A percentile compares a stretch with the other conserved stretches of the same genome.
These are phyloP conservation scores for Metallyticus violacea DNA, from an alignment of 2,888 invertebrate genomes.

Conservation along the genomic window DNA sequence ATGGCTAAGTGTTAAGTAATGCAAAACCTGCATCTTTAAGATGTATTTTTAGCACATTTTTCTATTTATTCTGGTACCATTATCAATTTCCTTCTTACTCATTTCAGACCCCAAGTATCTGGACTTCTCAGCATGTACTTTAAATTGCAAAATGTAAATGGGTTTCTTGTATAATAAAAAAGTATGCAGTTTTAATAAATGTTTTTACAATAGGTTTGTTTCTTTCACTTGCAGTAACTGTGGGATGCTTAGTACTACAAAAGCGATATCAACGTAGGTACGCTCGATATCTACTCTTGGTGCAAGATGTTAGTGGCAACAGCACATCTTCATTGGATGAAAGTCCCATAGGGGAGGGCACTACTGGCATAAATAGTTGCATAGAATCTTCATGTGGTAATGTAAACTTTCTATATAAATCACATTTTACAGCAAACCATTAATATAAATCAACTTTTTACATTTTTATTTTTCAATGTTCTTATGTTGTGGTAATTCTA, in stretches of 20 bases:
- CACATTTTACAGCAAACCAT: neutral
- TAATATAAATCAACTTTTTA: neutral
- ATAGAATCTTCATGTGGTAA: neutral
- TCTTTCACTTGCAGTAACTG: conserved; percentile 59
- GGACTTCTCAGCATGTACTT: too few species aligned
- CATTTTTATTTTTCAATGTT: too few species aligned
- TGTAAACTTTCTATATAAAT: neutral
- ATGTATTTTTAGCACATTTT: too few species aligned
- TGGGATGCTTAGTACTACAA: conserved; percentile 78
- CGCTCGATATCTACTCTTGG: conserved; percentile 61
- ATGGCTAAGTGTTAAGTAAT: too few species aligned
- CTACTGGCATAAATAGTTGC: neutral
- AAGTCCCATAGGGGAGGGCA: neutral
- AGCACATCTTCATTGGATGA: neutral
- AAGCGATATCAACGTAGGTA: conserved; percentile 73
- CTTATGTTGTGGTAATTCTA: too few species aligned
- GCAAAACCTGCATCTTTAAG: too few species aligned
- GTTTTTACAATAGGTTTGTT: neutral
- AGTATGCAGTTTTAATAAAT: too few species aligned
- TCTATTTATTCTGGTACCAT: too few species aligned
- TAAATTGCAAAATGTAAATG: too few species aligned
- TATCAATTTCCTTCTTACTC: too few species aligned
- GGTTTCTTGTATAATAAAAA: too few species aligned
- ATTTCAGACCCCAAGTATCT: too few species aligned
- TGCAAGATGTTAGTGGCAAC: conserved; percentile 52